Evolutionary conservation across 2,888 invertebrate species (phyloP), one percentile per base, ranked within the genome.

Genomic region (Papilio demoleus): DNA sequence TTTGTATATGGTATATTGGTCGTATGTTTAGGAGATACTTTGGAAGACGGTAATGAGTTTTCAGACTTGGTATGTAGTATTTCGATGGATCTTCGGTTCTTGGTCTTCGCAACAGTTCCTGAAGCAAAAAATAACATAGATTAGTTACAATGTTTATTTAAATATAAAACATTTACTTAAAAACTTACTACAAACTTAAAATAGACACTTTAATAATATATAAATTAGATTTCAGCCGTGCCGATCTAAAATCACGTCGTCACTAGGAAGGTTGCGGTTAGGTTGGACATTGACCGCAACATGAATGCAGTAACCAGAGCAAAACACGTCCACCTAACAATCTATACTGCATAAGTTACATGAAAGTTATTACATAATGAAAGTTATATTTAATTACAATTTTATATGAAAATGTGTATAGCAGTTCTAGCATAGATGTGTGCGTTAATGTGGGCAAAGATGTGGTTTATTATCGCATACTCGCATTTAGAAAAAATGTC

Each of bases 21-120:
- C 81, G 85, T 83, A 84, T 76, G 83, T 87, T 87, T 92, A 81
- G 88, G 85, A 80, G 91, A 87, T 82, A 86, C 74, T 88, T 85
- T 91, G 87, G 91, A 90, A 90, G 91, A 90, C 87, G 88, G 87
- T 84, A 87, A 84, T 86, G 84, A 81, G 78, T 79, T 87, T 83
- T 91, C 92, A 88, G 88, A 88, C 87, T 91, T 92, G 79, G 85
- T 77, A 74, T 85, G 86, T 79, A 86, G 76, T 82, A 84, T 78
- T 86, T 92, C 92, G 74, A 87, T 76, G 74, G 86, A 78, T 78
- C 88, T 87, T 72, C 91, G 88, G 77, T 76, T 83, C 84, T 80
- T 88, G 69, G 88, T 74, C 83, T 88, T 91, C 42, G 84, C 77
- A 71, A 79, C 78, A 77, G 81, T 85, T 83, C 89, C 92, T 92